These are phyloP conservation scores for Apamea sordens DNA, from an alignment of 2,888 invertebrate genomes.

Conservation along the genomic window DNA sequence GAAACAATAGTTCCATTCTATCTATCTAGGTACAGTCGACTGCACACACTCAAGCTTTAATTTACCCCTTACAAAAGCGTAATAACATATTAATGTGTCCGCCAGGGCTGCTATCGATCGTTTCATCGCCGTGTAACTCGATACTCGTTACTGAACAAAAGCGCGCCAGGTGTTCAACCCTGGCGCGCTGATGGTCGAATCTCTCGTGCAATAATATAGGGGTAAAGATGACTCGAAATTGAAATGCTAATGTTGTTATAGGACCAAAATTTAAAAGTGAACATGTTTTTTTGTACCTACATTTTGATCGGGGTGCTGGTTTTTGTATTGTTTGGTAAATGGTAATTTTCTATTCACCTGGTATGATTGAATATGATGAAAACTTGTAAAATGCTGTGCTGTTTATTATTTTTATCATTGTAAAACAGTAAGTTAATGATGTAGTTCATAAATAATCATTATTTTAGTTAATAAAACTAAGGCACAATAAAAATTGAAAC, in stretches of 20 bases:
- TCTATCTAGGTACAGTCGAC: conserved; percentile 12
- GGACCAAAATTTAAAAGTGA: conserved; percentile 59
- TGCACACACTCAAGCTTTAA: conserved; percentile 45
- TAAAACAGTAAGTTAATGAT: not conserved
- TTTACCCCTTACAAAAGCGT: conserved; percentile 61
- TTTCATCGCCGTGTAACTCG: conserved; percentile 59
- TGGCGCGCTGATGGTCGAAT: conserved; percentile 58
- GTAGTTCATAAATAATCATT: not conserved
- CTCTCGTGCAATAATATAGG: conserved; percentile 66
- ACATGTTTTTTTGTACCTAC: conserved; percentile 37
- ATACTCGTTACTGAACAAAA: conserved; percentile 68
- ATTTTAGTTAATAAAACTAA: not conserved
- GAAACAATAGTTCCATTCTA: conserved; percentile 29
- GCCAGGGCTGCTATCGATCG: conserved; percentile 65
- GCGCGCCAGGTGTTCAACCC: conserved; percentile 69
- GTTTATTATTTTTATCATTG: not conserved
- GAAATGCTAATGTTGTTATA: conserved; percentile 66
- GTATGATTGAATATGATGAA: no score
- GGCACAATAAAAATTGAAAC: no score
- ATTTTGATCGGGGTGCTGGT: not conserved
- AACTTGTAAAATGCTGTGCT: not conserved
- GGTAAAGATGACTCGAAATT: conserved; percentile 64
- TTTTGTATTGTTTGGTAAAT: conserved; percentile 14
- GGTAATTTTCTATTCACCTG: conserved; percentile 18
- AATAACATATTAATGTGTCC: conserved; percentile 66